Evolutionary conservation across 2,888 invertebrate species (phyloP), one percentile per base, ranked within the genome.

Genomic region (Acrobasis repandana): DNA sequence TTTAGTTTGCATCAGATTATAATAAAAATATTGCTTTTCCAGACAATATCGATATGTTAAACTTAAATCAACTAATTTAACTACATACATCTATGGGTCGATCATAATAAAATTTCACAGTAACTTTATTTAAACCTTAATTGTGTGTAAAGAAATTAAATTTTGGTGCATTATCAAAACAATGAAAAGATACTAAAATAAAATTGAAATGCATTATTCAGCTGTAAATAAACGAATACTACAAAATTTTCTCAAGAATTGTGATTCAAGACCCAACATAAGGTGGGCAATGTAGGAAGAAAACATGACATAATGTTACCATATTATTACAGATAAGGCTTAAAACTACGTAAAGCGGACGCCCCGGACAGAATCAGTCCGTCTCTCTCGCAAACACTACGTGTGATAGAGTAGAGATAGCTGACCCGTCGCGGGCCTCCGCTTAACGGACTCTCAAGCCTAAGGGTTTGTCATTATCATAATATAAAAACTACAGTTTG

Each of bases 81-180:
- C 16, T 18, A 49, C 11, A 49, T 18, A 49, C 11, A 49, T 10
- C 18, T 49, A 49, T 49, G 48, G 48, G 48, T 18, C 48, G 48
- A 18, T 18, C 48, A 20, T 47, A 15, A 47, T 47, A 47, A 16
- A 47, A 47, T 47, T 47, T 47, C 9, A 47, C 15, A 47, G n/a
- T 46, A 46, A 46, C n/a, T n/a, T n/a, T n/a, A n/a, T n/a, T n/a
- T n/a, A n/a, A n/a, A n/a, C n/a, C n/a, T n/a, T n/a, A n/a, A n/a
- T n/a, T n/a, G n/a, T n/a, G n/a, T n/a, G n/a, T n/a, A n/a, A n/a
- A n/a, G n/a, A n/a, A n/a, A 28, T 28, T 4, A 28, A 28, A 28
- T 28, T 28, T 28, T 8, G 28, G 28, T 4, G 0, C 28, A 28
- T 6, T 6, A 2, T 28, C 28, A 28, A 28, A 28, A 28, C 28